Percentiles rank a stretch among this genome's conserved stretches.
Conservation (phyloP, 2,113 vertebrate genomes). For the Cyanoliseus patagonus region DNA sequence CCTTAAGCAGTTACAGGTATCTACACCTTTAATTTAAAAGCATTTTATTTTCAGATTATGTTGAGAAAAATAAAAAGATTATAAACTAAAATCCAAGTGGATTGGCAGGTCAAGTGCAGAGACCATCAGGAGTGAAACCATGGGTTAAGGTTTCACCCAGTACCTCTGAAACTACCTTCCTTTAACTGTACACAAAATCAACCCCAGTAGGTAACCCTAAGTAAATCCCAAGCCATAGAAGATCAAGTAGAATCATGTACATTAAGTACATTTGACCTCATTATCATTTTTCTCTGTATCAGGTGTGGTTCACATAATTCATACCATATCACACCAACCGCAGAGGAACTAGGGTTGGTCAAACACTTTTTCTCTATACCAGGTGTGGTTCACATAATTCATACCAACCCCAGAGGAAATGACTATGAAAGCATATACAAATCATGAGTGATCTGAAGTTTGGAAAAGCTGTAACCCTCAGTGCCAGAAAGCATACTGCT, state of each 20-base stretch:
- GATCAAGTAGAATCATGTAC: background rate
- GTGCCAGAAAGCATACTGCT: background rate
- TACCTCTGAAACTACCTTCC: background rate
- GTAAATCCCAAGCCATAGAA: background rate
- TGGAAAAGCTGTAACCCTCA: background rate
- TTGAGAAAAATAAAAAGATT: background rate
- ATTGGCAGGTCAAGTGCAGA: background rate
- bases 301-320: background rate
- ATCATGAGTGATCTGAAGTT: background rate
- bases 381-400: background rate
- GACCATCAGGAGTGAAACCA: background rate
- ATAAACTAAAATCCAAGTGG: background rate
- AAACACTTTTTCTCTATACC: background rate
- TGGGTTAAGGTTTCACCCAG: background rate
- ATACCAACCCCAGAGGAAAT: background rate
- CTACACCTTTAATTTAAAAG: background rate
- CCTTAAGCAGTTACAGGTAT: background rate
- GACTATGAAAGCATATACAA: background rate
- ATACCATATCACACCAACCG: background rate
- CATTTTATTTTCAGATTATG: background rate
- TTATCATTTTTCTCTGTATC: background rate
- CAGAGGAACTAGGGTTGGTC: background rate
- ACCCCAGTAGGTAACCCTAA: background rate
- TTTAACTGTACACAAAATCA: background rate
- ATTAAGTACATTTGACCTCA: background rate